A percentile compares a stretch with the other conserved stretches of the same genome.
Evolutionary conservation across 1,140 invertebrate species (phyloP).

Genomic region (Neodiprion virginianus): DNA sequence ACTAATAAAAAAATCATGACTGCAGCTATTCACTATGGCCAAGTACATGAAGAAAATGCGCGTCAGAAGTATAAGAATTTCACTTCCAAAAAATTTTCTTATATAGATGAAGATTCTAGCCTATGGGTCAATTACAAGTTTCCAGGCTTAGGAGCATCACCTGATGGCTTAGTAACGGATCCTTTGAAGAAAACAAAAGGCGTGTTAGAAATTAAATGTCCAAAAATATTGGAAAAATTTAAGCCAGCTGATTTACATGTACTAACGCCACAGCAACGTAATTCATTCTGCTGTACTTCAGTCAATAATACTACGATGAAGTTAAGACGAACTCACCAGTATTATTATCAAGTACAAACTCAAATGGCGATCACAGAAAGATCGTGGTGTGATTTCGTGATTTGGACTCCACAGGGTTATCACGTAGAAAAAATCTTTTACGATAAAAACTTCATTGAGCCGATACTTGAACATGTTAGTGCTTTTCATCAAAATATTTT

Average conservation of each 20-base stretch:
- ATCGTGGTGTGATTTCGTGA: slow-evolving; percentile 34
- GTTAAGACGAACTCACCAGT: slow-evolving; percentile 30
- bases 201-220: slow-evolving; percentile 8
- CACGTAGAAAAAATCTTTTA: slow-evolving; percentile 25
- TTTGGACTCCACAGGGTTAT: slow-evolving; percentile 30
- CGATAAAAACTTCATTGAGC: slow-evolving; percentile 23
- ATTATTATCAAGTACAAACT: slow-evolving; percentile 29
- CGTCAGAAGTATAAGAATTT: slow-evolving; percentile 11
- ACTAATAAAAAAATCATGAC: no score
- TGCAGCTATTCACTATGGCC: slow-evolving; percentile 17
- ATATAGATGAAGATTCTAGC: slow-evolving; percentile 15
- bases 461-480: slow-evolving; percentile 16
- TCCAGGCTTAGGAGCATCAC: slow-evolving; percentile 25
- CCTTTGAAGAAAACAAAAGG: no score
- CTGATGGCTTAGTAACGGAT: slow-evolving; percentile 11
- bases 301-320: slow-evolving; percentile 9
- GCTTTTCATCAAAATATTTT: slow-evolving; percentile 30
- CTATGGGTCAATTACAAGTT: slow-evolving; percentile 26
- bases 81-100: slow-evolving; percentile 15
- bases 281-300: slow-evolving; percentile 28
- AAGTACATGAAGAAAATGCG: slow-evolving; percentile 17
- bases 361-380: slow-evolving; percentile 29
- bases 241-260: slow-evolving; percentile 25
- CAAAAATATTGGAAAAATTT: slow-evolving; percentile 26
- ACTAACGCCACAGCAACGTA: slow-evolving; percentile 24